Base-by-base conservation (phyloP, 2,888 invertebrate species). In the Dexiosoma caninum region DNA sequence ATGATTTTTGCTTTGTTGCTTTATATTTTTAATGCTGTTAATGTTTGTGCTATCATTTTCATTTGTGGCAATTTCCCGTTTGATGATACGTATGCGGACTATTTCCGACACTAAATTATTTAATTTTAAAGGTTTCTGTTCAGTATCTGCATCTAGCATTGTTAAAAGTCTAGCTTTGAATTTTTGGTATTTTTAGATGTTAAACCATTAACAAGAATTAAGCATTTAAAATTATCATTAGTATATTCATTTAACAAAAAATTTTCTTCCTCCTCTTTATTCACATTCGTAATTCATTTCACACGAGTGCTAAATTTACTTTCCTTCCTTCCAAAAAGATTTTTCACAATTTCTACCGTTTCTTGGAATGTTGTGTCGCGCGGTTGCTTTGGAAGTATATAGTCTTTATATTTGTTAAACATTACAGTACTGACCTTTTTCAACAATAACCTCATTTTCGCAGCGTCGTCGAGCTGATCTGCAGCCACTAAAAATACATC, bases 171-270 rank as follows among this genome's bases (percentile, higher is more conserved):
- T 69, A 5, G 60, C 59, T 16, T 75, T 53, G 0, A 37, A 60
- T 4, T 82, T 60, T 71, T 66, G 37, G 16, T 75, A 42, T n/a
- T 49, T 59, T 57, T 74, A 9, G 21, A 32, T 7, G 19, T 55
- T 8, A 78, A 32, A 1, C 74, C 74, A 23, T 46, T 74, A 0
- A 81, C 64, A 77, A 70, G 70, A 5, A 67, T 67, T 2, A 76
- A 32, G 5, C 76, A 62, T 32, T 77, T 77, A n/a, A 78, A 81
- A 49, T 81, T 66, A 55, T 77, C 53, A 23, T 32, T 19, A 9
- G 42, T 59, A 8, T 62, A 55, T 10, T 60, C 55, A 6, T 21
- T 51, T 9, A 82, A 23, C 19, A 67, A 66, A 49, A 78, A 79
- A 46, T 77, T 67, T 49, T 82, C 82, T 2, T 79, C 44, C 69